Percentiles rank a stretch among this genome's conserved stretches.
phyloP scores from a whole-genome alignment of 2,888 invertebrate species.

The Nomada goodeniana region DNA sequence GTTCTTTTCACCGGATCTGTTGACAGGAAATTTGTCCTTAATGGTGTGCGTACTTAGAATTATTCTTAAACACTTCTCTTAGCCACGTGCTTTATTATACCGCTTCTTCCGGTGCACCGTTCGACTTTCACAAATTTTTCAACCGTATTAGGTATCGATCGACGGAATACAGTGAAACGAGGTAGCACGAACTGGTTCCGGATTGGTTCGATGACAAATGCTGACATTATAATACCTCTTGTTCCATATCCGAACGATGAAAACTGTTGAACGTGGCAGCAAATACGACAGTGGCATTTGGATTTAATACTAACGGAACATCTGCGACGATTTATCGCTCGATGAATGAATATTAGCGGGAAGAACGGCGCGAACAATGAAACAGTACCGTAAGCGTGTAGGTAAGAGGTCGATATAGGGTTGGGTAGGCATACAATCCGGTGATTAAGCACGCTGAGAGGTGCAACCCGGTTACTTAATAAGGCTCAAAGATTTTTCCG shows the following conservation, averaged over 20 bases:
- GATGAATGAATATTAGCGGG: constrained; percentile 48
- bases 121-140: constrained; percentile 40
- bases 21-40: too few relatives aligned
- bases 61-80: too few relatives aligned
- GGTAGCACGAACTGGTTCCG: constrained; percentile 28
- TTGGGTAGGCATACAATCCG: constrained; percentile 6
- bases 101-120: constrained; percentile 6
- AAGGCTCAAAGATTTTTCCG: constrained; percentile 30
- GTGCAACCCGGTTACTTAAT: constrained; percentile 56
- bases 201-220: constrained; percentile 7
- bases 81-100: too few relatives aligned
- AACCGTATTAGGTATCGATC: constrained; percentile 39
- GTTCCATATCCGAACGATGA: background rate
- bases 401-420: constrained; percentile 1
- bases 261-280: background rate
- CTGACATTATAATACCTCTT: constrained; percentile 4
- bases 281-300: constrained; percentile 18
- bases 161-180: constrained; percentile 39
- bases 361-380: constrained; percentile 30
- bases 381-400: constrained; percentile 8
- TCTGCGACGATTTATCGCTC: constrained; percentile 17
- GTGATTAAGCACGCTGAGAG: constrained; percentile 36
- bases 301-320: constrained; percentile 21
- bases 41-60: too few relatives aligned
- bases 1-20: too few relatives aligned